Percentiles rank a stretch among this genome's conserved stretches.
phyloP scores from a whole-genome alignment of 2,888 invertebrate species.

The Ophioninae sp. region DNA sequence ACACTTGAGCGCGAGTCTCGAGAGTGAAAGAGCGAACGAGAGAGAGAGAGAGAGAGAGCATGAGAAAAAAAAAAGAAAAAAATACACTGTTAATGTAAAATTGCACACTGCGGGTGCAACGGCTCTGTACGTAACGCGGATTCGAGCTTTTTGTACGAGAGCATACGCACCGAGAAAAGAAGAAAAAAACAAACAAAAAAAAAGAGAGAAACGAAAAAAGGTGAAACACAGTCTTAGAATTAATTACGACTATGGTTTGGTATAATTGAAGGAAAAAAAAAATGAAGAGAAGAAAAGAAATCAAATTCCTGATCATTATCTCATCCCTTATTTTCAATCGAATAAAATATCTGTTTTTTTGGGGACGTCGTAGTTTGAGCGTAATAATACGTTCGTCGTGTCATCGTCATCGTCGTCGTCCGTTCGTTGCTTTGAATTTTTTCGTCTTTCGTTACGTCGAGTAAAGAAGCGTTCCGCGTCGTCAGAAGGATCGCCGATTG shows the following conservation, averaged over 20 bases:
- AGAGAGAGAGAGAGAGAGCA: conserved; percentile 61
- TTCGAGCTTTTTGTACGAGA: conserved; percentile 56
- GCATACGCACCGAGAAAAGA: conserved; percentile 50
- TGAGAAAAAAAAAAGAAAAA: conserved; percentile 57
- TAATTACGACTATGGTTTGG: conserved; percentile 77
- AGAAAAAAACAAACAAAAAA: conserved; percentile 10
- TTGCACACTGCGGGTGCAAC: conserved; percentile 74
- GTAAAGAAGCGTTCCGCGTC: conserved; percentile 30
- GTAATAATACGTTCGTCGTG: conserved; percentile 26
- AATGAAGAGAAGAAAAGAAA: conserved; percentile 49
- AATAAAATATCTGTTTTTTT: conserved; percentile 78
- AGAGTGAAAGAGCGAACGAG: conserved; percentile 53
- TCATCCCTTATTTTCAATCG: conserved; percentile 77
- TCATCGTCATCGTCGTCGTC: conserved; percentile 32
- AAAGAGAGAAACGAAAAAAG: conserved; percentile 25
- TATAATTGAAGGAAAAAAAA: conserved; percentile 74
- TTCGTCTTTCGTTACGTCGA: conserved; percentile 26
- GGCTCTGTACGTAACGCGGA: conserved; percentile 67
- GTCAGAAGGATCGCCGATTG: not conserved
- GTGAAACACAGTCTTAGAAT: conserved; percentile 72
- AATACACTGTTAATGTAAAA: conserved; percentile 74
- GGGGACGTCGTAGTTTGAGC: conserved; percentile 69
- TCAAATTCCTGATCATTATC: conserved; percentile 77
- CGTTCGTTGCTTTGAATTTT: not conserved
- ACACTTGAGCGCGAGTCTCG: conserved; percentile 37